Base-by-base conservation (phyloP, 2,888 invertebrate species). In the Nomada hirtipes region DNA sequence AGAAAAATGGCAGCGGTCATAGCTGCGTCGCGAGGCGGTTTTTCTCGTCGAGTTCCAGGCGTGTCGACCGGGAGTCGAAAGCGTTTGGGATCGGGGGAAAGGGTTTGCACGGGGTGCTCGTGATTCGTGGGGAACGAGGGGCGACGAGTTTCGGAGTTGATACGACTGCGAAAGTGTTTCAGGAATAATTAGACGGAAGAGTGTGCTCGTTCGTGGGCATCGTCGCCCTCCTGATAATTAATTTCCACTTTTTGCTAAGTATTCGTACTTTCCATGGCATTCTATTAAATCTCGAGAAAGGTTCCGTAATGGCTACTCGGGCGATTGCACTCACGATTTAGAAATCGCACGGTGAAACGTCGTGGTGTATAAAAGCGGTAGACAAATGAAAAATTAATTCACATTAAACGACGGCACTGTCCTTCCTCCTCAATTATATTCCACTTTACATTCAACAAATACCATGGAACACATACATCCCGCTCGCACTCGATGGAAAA, bases 1-100 rank as follows among this genome's bases (percentile, higher is more conserved):
- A 29, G 78, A 78, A 78, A 79, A 77, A 82, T 71, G 57, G 20
- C 44, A 64, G 20, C 26, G 65, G 13, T 47, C 15, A 10, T 73
- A 36, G 81, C 69, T 15, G 20, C 7, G 55, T 26, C 59, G 50
- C 26, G 60, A 4, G 18, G 26, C 13, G 29, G 15, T 71, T 42
- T 76, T 47, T 47, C 73, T 47, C 23, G 26, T 3, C 57, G 42
- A 47, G 36, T 29, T 65, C 57, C 67, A 52, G 26, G 42, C 47
- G 55, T 26, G 53, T 2, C 20, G 36, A 15, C 67, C 47, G 18
- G 23, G 13, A 26, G 50, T 4, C 36, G 36, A 50, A 18, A 20
- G 65, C 57, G 23, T 67, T 67, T 52, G 26, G 29, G 44, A 53
- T 15, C 20, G 15, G n/a, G 13, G 23, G 59, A 44, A 36, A 36